Conservation (phyloP, 2,797 vertebrate species). For the Cetoscarus ocellatus region DNA sequence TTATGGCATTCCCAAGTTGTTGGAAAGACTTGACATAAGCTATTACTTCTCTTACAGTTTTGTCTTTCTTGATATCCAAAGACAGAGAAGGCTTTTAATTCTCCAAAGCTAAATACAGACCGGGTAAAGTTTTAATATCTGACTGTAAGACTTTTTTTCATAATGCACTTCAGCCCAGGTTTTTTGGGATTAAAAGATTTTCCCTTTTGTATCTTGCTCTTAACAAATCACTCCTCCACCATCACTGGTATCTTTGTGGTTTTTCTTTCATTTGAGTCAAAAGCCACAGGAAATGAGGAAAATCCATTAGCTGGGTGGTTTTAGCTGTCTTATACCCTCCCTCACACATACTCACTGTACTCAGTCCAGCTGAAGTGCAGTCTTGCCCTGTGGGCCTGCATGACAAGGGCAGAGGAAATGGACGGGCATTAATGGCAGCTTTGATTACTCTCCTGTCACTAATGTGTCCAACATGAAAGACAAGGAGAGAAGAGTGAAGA, state of each 20-base stretch:
- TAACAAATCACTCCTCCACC: slow-evolving; percentile 54
- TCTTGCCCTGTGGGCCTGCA: slow-evolving; percentile 63
- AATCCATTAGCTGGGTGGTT: slow-evolving; percentile 76
- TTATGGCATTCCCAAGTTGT: too few relatives aligned
- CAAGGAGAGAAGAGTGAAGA: slow-evolving; percentile 68
- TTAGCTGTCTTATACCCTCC: neutral
- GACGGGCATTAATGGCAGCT: slow-evolving; percentile 75
- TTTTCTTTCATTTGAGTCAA: slow-evolving; percentile 64
- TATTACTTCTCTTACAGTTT: neutral
- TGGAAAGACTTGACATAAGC: too few relatives aligned
- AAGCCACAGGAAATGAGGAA: slow-evolving; percentile 74
- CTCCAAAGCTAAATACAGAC: neutral
- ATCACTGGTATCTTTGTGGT: slow-evolving; percentile 40
- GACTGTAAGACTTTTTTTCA: neutral
- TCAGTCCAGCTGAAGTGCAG: slow-evolving; percentile 42
- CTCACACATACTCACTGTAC: slow-evolving; percentile 16
- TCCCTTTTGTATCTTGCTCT: slow-evolving; percentile 31
- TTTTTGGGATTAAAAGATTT: slow-evolving; percentile 40
- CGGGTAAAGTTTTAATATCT: neutral
- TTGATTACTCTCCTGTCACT: slow-evolving; percentile 82
- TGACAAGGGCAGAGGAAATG: slow-evolving; percentile 77
- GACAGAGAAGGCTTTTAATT: neutral
- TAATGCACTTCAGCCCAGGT: slow-evolving; percentile 23
- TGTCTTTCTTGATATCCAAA: neutral
- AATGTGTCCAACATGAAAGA: slow-evolving; percentile 82